Percentiles rank a stretch among this genome's conserved stretches.
Conservation (phyloP, 1,140 invertebrate genomes). For the Eriocheir sinensis region DNA sequence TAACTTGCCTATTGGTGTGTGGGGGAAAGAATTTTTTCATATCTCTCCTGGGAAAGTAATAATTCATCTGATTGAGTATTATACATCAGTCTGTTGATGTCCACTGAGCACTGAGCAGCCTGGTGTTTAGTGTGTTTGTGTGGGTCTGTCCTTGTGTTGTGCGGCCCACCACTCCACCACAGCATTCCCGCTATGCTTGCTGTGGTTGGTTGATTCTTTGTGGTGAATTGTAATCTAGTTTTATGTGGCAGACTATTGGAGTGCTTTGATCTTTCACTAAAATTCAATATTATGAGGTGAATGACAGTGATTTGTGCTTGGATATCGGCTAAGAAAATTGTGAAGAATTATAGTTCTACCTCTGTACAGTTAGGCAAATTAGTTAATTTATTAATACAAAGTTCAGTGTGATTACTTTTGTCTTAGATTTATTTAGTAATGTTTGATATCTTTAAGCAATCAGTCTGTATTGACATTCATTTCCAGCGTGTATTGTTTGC, state of each 20-base stretch:
- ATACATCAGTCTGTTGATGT: no score
- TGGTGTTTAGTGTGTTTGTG: no score
- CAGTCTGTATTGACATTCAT: not conserved
- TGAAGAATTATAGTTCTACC: constrained; percentile 1
- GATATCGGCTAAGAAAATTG: no score
- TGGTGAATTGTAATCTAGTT: not conserved
- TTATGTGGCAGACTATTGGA: not conserved
- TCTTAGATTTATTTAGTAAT: not conserved
- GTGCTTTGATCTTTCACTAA: not conserved
- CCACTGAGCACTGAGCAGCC: no score
- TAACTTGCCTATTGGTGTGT: no score
- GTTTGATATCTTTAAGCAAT: not conserved
- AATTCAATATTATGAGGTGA: not conserved
- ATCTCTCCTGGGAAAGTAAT: no score
- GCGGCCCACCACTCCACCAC: not conserved
- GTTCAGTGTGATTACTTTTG: not conserved
- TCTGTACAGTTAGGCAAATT: not conserved
- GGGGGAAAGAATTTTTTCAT: no score
- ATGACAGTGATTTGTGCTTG: not conserved
- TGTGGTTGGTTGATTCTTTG: not conserved
- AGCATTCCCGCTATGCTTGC: not conserved
- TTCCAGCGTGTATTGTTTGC: not conserved
- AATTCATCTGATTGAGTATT: not conserved
- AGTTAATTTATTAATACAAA: not conserved
- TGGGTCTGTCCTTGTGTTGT: no score